Conservation (phyloP, 2,888 invertebrate genomes). For the Toxonevra muliebris region DNA sequence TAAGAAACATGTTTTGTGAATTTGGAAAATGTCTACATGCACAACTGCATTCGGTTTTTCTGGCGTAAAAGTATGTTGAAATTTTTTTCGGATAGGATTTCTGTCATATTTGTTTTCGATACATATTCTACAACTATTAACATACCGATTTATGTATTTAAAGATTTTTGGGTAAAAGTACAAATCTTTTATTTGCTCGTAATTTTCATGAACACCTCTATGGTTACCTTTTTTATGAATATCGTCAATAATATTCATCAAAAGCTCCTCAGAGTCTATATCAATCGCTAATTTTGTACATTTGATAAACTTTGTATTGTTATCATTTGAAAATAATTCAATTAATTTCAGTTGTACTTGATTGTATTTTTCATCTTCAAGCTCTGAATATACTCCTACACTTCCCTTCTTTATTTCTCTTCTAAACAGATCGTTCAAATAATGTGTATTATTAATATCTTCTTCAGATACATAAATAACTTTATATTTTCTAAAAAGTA, state of each 20-base stretch:
- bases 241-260: too few species aligned
- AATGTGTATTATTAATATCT: constrained; percentile 18
- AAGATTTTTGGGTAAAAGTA: constrained; percentile 34
- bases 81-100: constrained; percentile 31
- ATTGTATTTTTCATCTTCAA: constrained; percentile 18
- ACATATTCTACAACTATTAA: too few species aligned
- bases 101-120: constrained; percentile 35
- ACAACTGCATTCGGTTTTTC: constrained; percentile 32
- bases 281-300: too few species aligned
- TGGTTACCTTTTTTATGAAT: too few species aligned
- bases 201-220: too few species aligned
- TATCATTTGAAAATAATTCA: constrained; percentile 17
- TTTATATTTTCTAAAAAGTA: constrained; percentile 26
- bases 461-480: constrained; percentile 23
- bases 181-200: too few species aligned
- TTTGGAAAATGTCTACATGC: constrained; percentile 35
- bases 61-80: constrained; percentile 29
- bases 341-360: constrained; percentile 20
- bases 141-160: too few species aligned
- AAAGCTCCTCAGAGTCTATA: constrained; percentile 22
- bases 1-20: constrained; percentile 30
- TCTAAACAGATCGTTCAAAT: constrained; percentile 22
- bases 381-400: constrained; percentile 27
- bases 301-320: too few species aligned
- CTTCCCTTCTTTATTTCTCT: constrained; percentile 26